These are phyloP conservation scores for Edolisoma coerulescens DNA, from an alignment of 2,113 vertebrate genomes.

Conservation along the genomic window DNA sequence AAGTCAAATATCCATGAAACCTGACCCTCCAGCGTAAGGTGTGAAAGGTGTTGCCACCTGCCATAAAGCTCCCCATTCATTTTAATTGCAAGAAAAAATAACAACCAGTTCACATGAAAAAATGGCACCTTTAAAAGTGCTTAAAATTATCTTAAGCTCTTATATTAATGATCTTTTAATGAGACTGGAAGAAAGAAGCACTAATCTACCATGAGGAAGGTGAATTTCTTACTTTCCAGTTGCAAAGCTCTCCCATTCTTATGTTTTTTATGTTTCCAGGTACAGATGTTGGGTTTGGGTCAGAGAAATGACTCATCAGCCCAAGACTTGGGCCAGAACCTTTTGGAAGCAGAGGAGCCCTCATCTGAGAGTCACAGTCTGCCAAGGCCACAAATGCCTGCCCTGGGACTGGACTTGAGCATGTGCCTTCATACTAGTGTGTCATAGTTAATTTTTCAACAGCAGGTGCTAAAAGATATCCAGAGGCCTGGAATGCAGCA, in stretches of 20 bases:
- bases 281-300: background rate
- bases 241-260: background rate
- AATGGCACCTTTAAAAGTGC: background rate
- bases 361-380: background rate
- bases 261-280: background rate
- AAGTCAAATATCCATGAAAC: background rate
- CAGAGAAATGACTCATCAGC: background rate
- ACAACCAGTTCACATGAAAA: background rate
- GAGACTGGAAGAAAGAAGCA: background rate
- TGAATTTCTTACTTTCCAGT: background rate
- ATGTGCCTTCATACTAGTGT: background rate
- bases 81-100: background rate
- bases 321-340: background rate
- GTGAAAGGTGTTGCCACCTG: constrained; percentile 6
- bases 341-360: background rate
- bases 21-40: background rate
- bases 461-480: background rate
- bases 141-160: background rate
- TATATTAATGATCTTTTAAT: background rate
- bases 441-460: background rate
- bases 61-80: background rate
- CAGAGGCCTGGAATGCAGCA: background rate
- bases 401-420: background rate
- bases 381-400: background rate
- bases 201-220: background rate